Evolutionary conservation across 2,888 invertebrate genomes (phyloP), one percentile per base, ranked within the genome.

Genomic region (Acanthococcus lagerstroemiae): DNA sequence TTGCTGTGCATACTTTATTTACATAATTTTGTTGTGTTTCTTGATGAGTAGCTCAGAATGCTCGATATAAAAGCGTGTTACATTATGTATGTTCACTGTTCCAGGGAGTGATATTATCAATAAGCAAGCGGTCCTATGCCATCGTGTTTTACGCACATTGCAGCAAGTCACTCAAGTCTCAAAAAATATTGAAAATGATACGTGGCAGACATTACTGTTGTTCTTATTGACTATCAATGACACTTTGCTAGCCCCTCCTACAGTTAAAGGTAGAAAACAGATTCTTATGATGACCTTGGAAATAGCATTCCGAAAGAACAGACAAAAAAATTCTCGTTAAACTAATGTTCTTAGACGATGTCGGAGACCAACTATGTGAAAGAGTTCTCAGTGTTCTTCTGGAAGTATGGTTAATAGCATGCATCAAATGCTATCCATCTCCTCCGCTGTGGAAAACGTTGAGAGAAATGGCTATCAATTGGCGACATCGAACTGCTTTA

Each of bases 391-490:
- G 92, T 71, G 95, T 95, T 37, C 81, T 96, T 65, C 90, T 96
- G 76, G 93, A 95, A 79, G 79, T 82, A 37, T 88, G 88, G 88
- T 75, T 89, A 60, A 78, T 86, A 55, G 85, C 87, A 3, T 88
- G 88, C 73, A 80, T 83, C 60, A 81, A 82, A 69, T 93, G 90
- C 74, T 96, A 96, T 78, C 96, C 96, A 1, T 87, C 94, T 3
- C 96, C 96, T 5, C 90, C 94, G 1, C 79, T 95, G 70, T 96
- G 95, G 95, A 92, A 94, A 76, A 95, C 95, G 0, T 79, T 96
- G 69, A 83, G 91, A 72, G 93, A 94, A 77, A 90, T 93, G 73
- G 94, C 94, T 76, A 83, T 88, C 73, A 86, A 88, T 73, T 96
- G 96, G 95, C 82, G 96, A 12, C 96, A 97, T 79, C 86, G 95